A percentile compares a stretch with the other conserved stretches of the same genome.
phyloP scores from a whole-genome alignment of 2,888 invertebrate genomes.

The Tupiocoris notatus region DNA sequence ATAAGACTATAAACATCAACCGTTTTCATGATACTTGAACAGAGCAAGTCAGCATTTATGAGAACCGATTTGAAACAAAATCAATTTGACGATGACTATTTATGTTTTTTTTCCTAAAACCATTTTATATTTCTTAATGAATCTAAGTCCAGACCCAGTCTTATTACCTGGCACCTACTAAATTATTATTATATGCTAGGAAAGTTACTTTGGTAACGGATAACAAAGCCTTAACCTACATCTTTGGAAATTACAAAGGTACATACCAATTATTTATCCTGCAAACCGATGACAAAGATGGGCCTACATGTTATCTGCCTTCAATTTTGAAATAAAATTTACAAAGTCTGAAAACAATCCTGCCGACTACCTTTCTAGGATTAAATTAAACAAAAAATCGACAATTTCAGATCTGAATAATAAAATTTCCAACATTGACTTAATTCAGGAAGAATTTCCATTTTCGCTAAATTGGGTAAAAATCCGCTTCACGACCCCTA shows the following conservation, averaged over 20 bases:
- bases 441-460: conserved; percentile 27
- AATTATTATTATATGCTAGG: not conserved
- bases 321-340: conserved; percentile 19
- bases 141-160: too few relatives aligned
- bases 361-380: conserved; percentile 34
- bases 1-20: too few relatives aligned
- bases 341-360: conserved; percentile 24
- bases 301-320: conserved; percentile 16
- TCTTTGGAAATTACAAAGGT: not conserved
- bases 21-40: too few relatives aligned
- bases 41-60: too few relatives aligned
- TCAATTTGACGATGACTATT: too few relatives aligned
- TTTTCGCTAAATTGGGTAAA: conserved; percentile 53
- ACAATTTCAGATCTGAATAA: not conserved
- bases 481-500: conserved; percentile 35
- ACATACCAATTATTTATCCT: not conserved
- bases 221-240: not conserved
- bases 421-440: conserved; percentile 1
- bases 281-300: conserved; percentile 4
- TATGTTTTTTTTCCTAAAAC: too few relatives aligned
- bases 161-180: too few relatives aligned
- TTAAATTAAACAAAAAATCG: not conserved
- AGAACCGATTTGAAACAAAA: too few relatives aligned
- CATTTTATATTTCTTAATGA: too few relatives aligned
- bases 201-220: not conserved